Evolutionary conservation across 2,888 invertebrate genomes (phyloP).

Genomic region (Melipona beecheii): DNA sequence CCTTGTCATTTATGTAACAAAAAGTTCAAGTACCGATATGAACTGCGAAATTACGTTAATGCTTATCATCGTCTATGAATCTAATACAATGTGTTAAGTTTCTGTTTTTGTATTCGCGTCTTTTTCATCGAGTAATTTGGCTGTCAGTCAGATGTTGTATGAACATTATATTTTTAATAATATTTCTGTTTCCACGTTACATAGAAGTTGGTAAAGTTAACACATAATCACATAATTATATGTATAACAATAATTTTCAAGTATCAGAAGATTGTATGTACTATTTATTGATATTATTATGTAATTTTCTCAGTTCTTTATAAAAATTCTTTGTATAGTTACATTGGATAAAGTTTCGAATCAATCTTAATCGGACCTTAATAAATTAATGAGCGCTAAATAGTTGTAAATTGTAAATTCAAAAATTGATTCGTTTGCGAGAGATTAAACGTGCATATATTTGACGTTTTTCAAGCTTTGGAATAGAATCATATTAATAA

Average conservation of each 20-base stretch:
- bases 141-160: not conserved
- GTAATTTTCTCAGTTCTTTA: not conserved
- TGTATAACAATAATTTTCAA: not conserved
- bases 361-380: not conserved
- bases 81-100: no score
- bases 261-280: not conserved
- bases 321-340: not conserved
- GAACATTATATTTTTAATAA: not conserved
- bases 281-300: not conserved
- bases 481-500: not conserved
- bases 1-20: conserved; percentile 82
- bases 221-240: not conserved
- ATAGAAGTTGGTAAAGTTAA: not conserved
- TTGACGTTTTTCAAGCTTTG: not conserved
- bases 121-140: not conserved
- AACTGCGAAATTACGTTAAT: conserved; percentile 82
- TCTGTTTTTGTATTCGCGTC: not conserved
- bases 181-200: not conserved
- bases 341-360: not conserved
- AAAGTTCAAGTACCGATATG: conserved; percentile 84
- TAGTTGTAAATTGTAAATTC: not conserved
- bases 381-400: not conserved
- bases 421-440: not conserved
- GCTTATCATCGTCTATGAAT: conserved; percentile 64
- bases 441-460: not conserved